Conservation (phyloP, 1,140 invertebrate genomes). For the Drosophila athabasca region DNA sequence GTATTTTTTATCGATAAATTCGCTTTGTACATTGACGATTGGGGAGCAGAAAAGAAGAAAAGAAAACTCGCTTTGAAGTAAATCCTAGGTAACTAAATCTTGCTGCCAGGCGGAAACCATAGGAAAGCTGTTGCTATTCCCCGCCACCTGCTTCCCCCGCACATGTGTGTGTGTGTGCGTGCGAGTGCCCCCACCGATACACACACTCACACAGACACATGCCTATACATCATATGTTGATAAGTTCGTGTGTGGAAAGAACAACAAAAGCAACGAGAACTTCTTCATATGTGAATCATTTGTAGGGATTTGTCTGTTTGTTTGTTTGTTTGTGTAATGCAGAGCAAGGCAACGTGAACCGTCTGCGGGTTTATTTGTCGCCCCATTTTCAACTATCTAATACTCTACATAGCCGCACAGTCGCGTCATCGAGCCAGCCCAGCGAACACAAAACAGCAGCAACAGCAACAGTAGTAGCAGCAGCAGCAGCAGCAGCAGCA, state of each 20-base stretch:
- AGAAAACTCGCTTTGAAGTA: constrained; percentile 62
- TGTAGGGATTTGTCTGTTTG: constrained; percentile 67
- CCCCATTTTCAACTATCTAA: constrained; percentile 45
- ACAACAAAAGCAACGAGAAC: constrained; percentile 43
- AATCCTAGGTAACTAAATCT: constrained; percentile 51
- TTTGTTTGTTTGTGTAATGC: constrained; percentile 54
- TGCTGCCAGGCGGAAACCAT: constrained; percentile 56
- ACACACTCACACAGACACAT: constrained; percentile 14
- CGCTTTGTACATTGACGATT: no score
- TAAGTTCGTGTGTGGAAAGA: constrained; percentile 36
- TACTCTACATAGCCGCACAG: constrained; percentile 55
- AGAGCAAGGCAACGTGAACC: constrained; percentile 14
- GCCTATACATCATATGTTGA: constrained; percentile 50
- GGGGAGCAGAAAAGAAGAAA: constrained; percentile 22
- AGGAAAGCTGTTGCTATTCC: constrained; percentile 28
- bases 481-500: constrained; percentile 17
- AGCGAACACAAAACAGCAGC: constrained; percentile 28
- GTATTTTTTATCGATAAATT: no score
- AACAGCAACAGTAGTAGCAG: constrained; percentile 6
- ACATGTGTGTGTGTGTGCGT: constrained; percentile 22
- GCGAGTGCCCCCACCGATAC: constrained; percentile 31
- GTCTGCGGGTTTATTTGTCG: constrained; percentile 53
- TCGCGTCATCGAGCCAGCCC: constrained; percentile 30
- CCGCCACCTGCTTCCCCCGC: constrained; percentile 19
- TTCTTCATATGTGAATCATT: constrained; percentile 69